Conservation (phyloP, 2,888 invertebrate species). For the Aricia artaxerxes region DNA sequence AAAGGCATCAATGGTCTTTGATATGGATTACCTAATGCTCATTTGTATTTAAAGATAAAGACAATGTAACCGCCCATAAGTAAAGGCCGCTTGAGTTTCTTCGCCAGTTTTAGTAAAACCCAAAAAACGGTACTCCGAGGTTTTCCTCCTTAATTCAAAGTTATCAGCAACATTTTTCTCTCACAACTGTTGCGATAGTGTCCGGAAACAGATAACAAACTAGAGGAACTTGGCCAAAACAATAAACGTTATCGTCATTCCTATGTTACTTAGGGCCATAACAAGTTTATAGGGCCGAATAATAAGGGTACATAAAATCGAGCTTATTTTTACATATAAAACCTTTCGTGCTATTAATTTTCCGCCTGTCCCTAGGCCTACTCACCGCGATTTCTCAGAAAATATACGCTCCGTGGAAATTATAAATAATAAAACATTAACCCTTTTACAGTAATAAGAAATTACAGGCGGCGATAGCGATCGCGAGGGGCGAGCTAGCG, state of each 20-base stretch:
- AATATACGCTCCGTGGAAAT: slow-evolving; percentile 3
- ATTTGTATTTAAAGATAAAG: too few relatives aligned
- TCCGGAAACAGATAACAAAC: background rate
- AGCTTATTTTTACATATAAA: slow-evolving; percentile 17
- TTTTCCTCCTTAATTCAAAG: background rate
- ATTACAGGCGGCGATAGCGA: slow-evolving; percentile 4
- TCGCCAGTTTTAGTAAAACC: background rate
- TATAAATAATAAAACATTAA: slow-evolving; percentile 27
- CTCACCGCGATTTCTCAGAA: slow-evolving; percentile 5
- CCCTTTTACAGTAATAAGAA: slow-evolving; percentile 24
- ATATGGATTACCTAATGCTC: too few relatives aligned
- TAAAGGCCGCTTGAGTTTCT: too few relatives aligned
- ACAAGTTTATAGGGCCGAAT: slow-evolving; percentile 3
- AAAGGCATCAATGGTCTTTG: too few relatives aligned
- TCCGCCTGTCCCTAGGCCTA: slow-evolving; percentile 17
- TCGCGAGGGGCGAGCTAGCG: slow-evolving; percentile 9
- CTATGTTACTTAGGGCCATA: background rate
- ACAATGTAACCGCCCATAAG: too few relatives aligned
- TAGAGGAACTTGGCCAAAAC: background rate
- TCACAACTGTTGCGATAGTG: background rate
- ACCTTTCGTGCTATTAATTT: slow-evolving; percentile 17
- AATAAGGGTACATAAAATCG: slow-evolving; percentile 20
- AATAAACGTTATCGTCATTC: background rate
- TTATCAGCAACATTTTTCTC: background rate
- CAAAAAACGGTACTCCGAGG: too few relatives aligned